Conservation (phyloP, 1,140 invertebrate genomes). For the Drosophila bocqueti region DNA sequence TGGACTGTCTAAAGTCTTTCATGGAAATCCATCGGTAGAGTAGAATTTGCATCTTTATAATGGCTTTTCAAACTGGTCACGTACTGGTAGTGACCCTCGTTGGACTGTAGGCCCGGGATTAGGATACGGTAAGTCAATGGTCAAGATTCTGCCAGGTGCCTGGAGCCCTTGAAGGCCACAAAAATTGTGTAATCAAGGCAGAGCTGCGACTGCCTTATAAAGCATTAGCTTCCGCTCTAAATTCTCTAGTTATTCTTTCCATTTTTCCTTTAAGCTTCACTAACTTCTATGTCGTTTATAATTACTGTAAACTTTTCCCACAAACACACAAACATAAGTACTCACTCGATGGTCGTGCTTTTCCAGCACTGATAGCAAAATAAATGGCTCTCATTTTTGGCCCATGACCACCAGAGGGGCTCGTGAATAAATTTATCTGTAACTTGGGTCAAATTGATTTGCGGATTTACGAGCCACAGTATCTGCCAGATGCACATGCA, state of each 20-base stretch:
- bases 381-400: slow-evolving; percentile 29
- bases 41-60: neutral
- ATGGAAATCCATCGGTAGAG: neutral
- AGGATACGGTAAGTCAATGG: neutral
- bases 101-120: neutral
- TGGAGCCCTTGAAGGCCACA: neutral
- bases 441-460: slow-evolving; percentile 72
- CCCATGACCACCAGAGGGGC: neutral
- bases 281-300: neutral
- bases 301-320: neutral
- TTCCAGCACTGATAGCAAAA: slow-evolving; percentile 49
- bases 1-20: too few relatives aligned
- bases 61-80: neutral
- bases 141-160: neutral
- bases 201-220: neutral
- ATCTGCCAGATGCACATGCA: slow-evolving; percentile 10
- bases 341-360: slow-evolving; percentile 23
- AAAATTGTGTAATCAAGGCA: neutral
- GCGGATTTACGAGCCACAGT: slow-evolving; percentile 37
- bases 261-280: neutral
- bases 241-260: neutral
- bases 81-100: neutral
- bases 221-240: neutral
- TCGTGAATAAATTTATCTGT: slow-evolving; percentile 45
- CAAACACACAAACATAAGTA: neutral